Percentiles rank a stretch among this genome's conserved stretches.
Conservation (phyloP, 1,140 invertebrate species). For the Plectus sambesii region DNA sequence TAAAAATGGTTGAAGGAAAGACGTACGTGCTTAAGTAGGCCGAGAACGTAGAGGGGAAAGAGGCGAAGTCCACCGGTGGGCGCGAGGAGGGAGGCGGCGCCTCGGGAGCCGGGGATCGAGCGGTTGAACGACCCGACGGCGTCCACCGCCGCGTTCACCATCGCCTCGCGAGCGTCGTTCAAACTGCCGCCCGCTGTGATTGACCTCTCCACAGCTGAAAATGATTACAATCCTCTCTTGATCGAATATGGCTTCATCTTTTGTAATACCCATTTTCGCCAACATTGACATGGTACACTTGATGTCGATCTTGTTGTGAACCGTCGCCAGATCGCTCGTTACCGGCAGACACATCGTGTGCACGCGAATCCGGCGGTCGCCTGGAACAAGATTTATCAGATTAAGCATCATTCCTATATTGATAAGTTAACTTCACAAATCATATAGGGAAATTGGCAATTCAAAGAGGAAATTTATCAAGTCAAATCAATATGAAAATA, state of each 20-base stretch:
- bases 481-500: no score
- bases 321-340: slow-evolving; percentile 65
- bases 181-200: slow-evolving; percentile 63
- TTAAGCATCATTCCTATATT: no score
- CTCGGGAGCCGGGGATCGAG: slow-evolving; percentile 46
- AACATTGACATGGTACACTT: slow-evolving; percentile 75
- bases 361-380: slow-evolving; percentile 88
- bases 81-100: slow-evolving; percentile 61
- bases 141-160: slow-evolving; percentile 88
- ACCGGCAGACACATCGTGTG: slow-evolving; percentile 91
- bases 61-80: slow-evolving; percentile 58
- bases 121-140: slow-evolving; percentile 66
- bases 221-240: slow-evolving; percentile 13
- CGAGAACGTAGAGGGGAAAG: slow-evolving; percentile 75
- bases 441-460: no score
- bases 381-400: no score
- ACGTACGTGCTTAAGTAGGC: slow-evolving; percentile 76
- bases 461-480: no score
- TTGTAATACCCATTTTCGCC: slow-evolving; percentile 38
- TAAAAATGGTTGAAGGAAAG: slow-evolving; percentile 8
- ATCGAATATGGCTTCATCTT: no score
- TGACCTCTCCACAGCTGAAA: slow-evolving; percentile 76
- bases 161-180: slow-evolving; percentile 81
- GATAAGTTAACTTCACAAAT: no score
- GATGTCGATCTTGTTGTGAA: slow-evolving; percentile 83